These are phyloP conservation scores for Boloria euphrosyne DNA, from an alignment of 2,888 invertebrate genomes.

Conservation along the genomic window DNA sequence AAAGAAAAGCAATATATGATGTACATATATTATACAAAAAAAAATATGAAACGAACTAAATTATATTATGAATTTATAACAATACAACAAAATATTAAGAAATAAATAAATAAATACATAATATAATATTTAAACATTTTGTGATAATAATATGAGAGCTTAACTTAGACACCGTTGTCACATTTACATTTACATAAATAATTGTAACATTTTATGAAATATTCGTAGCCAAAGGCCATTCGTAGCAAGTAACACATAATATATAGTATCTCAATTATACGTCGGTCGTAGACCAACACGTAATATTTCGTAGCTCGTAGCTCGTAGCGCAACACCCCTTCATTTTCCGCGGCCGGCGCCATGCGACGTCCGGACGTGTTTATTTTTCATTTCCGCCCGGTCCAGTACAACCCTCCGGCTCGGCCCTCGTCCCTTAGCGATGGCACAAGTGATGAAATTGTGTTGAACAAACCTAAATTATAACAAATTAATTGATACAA, in stretches of 20 bases:
- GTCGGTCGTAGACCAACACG: conserved; percentile 15
- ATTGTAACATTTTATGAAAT: not conserved
- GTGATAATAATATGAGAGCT: too few relatives aligned
- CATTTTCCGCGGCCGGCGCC: conserved; percentile 72
- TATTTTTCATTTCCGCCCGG: conserved; percentile 81
- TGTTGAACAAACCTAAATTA: conserved; percentile 19
- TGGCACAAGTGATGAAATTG: conserved; percentile 33
- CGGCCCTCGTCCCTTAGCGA: conserved; percentile 32
- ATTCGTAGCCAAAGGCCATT: not conserved
- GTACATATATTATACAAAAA: too few relatives aligned
- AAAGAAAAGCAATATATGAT: too few relatives aligned
- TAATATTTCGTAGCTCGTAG: conserved; percentile 28
- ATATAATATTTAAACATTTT: too few relatives aligned
- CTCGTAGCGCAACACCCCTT: conserved; percentile 54
- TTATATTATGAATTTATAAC: not conserved
- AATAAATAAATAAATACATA: not conserved
- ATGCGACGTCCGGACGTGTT: conserved; percentile 73
- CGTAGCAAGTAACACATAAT: conserved; percentile 18
- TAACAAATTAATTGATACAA: conserved; percentile 5
- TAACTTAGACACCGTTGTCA: too few relatives aligned
- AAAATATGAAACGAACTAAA: too few relatives aligned
- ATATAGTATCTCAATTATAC: conserved; percentile 19
- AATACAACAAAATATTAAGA: not conserved
- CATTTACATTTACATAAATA: not conserved
- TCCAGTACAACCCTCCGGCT: conserved; percentile 56